Percentiles rank a stretch among this genome's conserved stretches.
Evolutionary conservation across 2,797 vertebrate species (phyloP).

Genomic region (Gastrophryne carolinensis): DNA sequence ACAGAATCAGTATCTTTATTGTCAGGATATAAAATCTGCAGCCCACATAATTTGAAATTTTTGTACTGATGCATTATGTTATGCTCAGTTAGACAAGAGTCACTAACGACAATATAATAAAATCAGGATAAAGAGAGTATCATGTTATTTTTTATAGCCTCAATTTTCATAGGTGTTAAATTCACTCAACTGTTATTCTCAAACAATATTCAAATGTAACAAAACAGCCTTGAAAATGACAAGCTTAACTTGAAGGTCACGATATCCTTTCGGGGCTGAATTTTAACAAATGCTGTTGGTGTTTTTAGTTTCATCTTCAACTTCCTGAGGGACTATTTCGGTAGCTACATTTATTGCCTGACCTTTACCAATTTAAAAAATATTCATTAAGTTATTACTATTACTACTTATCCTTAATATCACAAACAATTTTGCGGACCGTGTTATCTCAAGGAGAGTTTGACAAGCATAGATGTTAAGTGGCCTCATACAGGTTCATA

Average conservation of each 20-base stretch:
- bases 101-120: slow-evolving; percentile 22
- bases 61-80: slow-evolving; percentile 14
- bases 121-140: slow-evolving; percentile 38
- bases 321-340: background rate
- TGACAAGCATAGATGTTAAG: too few relatives aligned
- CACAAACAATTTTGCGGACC: too few relatives aligned
- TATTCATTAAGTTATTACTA: background rate
- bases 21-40: slow-evolving; percentile 16
- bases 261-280: background rate
- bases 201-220: slow-evolving; percentile 30
- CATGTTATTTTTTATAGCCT: slow-evolving; percentile 35
- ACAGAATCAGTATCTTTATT: slow-evolving; percentile 20
- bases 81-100: slow-evolving; percentile 34
- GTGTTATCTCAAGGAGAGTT: too few relatives aligned
- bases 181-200: slow-evolving; percentile 27
- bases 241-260: slow-evolving; percentile 37
- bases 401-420: too few relatives aligned
- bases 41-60: slow-evolving; percentile 23
- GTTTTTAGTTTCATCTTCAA: background rate
- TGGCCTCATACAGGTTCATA: too few relatives aligned
- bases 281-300: background rate
- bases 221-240: slow-evolving; percentile 29
- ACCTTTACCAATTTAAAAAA: background rate
- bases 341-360: background rate
- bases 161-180: slow-evolving; percentile 37